Evolutionary conservation across 2,113 vertebrate genomes (phyloP), one percentile per base, ranked within the genome.

Genomic region (Holacanthus passer): DNA sequence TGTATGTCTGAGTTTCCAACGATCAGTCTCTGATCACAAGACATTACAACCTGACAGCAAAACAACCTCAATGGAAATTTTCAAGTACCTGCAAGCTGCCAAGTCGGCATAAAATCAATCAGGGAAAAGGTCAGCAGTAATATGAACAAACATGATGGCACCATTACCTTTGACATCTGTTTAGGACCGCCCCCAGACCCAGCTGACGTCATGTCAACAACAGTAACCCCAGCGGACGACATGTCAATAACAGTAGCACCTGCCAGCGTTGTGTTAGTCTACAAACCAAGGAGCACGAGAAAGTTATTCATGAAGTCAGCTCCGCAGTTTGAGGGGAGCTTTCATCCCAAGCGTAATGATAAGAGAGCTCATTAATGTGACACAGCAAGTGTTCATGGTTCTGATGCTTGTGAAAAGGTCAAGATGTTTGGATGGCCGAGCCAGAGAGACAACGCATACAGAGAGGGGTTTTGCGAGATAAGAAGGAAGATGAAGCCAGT

Each of bases 181-280:
- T 71, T 69, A 66, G 81, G 74, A 75, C 60, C 7, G 0, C 47
- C 74, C 60, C 70, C 77, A 19, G 39, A 37, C 65, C 66, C 82
- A 50, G 68, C 50, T 58, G 81, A 65, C 45, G 83, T 74, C 73
- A 90, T 71, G 77, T 89, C 82, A 80, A 91, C 78, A 83, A 88
- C 14, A 81, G 84, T 67, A 22, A 60, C 29, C 63, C 79, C 91
- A 65, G 85, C 47, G 2, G 87, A 73, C 11, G 82, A 79, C 85
- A 92, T 90, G 85, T 92, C 88, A 87, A 91, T 88, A 83, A 87
- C 56, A 87, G 87, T 73, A 66, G 78, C 84, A 70, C 59, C 64
- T 27, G 72, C 35, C 14, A 9, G 45, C 13, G 14, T 41, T 56
- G 81, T 77, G 89, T 92, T 92, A 90, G 88, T 90, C 93, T 93